Evolutionary conservation across 2,888 invertebrate genomes (phyloP), one percentile per base, ranked within the genome.

Genomic region (Spilosoma lubricipeda): DNA sequence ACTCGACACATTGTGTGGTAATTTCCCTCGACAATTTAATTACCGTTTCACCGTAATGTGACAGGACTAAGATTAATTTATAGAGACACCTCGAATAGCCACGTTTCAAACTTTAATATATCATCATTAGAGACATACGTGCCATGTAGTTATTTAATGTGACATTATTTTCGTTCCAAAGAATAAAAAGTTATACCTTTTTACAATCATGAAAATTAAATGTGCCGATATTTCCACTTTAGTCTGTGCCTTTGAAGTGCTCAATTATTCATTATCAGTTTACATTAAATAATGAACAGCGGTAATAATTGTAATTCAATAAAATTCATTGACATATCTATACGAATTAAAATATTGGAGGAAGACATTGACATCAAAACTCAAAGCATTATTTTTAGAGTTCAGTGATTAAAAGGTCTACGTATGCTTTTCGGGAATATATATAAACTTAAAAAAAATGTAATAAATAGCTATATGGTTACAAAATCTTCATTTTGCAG

Each of bases 1-100:
- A 95, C 93, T 89, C 90, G 84, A 87, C 93, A 92, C 93, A 95
- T 94, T 95, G 94, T 95, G 94, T 95, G 94, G 94, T 94, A 94
- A 95, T 95, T 92, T 90, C 86, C 90, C 89, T 87, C 87, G 87
- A 86, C 87, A 92, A 90, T 92, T 94, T 95, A 95, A 95, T 95
- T 95, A 93, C 93, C 92, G 88, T 91, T 89, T 89, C 92, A 90
- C 91, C 91, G 90, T 91, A 91, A 91, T 92, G 92, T 90, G 93
- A 93, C 94, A 92, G 91, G 85, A 83, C 87, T 85, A 88, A 89
- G 91, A 93, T 91, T 93, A 95, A 95, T 95, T 94, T 95, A 95
- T 94, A 90, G 90, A 90, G 93, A 93, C 93, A 93, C 93, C 91
- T 92, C 90, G 90, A 87, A 92, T 92, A 89, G 88, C 85, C 88